These are phyloP conservation scores for Acanthurus leucopareius DNA, from an alignment of 2,797 vertebrate genomes.

Conservation along the genomic window DNA sequence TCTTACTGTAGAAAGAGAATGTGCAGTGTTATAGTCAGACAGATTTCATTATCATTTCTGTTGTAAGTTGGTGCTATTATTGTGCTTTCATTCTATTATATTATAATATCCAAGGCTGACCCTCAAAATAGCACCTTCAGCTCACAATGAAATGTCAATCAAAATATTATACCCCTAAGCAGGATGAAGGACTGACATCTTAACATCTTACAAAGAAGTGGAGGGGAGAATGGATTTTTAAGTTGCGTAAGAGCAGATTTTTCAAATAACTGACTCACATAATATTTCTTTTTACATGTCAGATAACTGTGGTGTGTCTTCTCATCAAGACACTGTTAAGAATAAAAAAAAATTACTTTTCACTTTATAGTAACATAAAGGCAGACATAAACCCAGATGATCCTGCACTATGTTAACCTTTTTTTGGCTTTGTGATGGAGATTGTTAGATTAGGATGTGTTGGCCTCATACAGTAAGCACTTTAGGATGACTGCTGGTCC, in stretches of 20 bases:
- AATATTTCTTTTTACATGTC: background rate
- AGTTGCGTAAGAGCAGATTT: slow-evolving; percentile 9
- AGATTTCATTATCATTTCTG: slow-evolving; percentile 7
- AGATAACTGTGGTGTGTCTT: background rate
- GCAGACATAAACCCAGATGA: background rate
- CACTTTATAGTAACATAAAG: background rate
- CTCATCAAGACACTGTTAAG: background rate
- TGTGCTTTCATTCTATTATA: background rate
- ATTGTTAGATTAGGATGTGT: slow-evolving; percentile 6
- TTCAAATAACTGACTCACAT: background rate
- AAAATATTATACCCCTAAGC: slow-evolving; percentile 8
- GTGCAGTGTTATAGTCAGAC: background rate
- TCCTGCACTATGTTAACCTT: background rate
- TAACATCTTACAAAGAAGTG: background rate
- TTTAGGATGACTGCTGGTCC: slow-evolving; percentile 14
- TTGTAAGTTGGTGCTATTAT: background rate
- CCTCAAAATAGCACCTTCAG: slow-evolving; percentile 8
- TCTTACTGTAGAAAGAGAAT: background rate
- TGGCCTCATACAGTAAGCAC: background rate
- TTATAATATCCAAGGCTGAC: slow-evolving; percentile 14
- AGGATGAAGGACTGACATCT: background rate
- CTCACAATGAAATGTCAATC: slow-evolving; percentile 17
- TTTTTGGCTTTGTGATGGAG: background rate
- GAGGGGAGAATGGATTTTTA: background rate
- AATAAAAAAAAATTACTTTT: background rate